Base-by-base conservation (phyloP, 1,140 invertebrate species). In the Drosophila guanche region DNA sequence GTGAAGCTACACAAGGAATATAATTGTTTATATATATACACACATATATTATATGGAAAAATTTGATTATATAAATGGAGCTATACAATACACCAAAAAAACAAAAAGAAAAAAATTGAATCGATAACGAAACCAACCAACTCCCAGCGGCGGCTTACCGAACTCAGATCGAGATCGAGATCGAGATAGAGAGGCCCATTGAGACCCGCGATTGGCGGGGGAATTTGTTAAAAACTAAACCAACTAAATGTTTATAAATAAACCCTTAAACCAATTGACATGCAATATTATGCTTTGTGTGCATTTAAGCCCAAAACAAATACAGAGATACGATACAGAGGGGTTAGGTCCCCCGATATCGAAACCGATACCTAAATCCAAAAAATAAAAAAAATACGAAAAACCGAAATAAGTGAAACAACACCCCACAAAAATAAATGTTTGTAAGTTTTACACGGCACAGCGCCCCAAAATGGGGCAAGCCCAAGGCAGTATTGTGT, bases 21-120 rank as follows among this genome's bases (percentile, higher is more conserved):
- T 79, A 88, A 85, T 86, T 85, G 81, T 85, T 88, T 83, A 88
- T 86, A 86, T 86, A 81, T 81, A 86, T 71, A 81, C 74, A 85
- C 65, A 77, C 68, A 86, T 76, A 88, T 86, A 86, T 88, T 88
- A 83, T 86, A 86, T 79, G 66, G 45, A 72, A 69, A 72, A 84
- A 80, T 72, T 83, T 79, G 83, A 88, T 79, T 88, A 89, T 77
- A 88, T 76, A 89, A 83, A 89, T 89, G 78, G 84, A 89, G 83
- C 84, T 89, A 86, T 86, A 79, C 61, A 86, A 75, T 83, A 85
- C 76, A 85, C 55, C 57, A 65, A 83, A 60, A 71, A 55, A 47
- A 60, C 51, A 65, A 43, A 51, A 41, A 52, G 12, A 16, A 62
- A 53, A 61, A 73, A 78, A 57, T 60, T 50, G 50, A 57, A 70